A percentile compares a stretch with the other conserved stretches of the same genome.
Conservation (phyloP, 92 coral and sea anemone species). For the Epizoanthus ramosus region DNA sequence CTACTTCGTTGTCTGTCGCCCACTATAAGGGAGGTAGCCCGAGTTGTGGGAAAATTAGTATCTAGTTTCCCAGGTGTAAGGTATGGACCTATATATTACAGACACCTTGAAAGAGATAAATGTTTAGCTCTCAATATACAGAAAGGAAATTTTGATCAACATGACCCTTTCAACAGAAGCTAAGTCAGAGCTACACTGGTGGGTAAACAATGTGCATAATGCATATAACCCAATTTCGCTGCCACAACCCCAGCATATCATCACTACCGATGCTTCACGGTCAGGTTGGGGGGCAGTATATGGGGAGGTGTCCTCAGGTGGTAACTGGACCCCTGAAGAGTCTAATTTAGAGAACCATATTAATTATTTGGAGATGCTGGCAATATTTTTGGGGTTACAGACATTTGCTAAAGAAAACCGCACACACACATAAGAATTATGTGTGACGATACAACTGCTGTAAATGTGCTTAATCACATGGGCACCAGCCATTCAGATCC, state of each 20-base stretch:
- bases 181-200: slow-evolving; percentile 43
- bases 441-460: background rate
- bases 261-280: slow-evolving; percentile 54
- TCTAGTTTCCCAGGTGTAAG: slow-evolving; percentile 51
- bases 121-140: slow-evolving; percentile 26
- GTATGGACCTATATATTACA: slow-evolving; percentile 42
- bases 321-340: slow-evolving; percentile 48
- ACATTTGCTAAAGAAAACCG: slow-evolving; percentile 29
- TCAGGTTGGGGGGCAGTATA: slow-evolving; percentile 52
- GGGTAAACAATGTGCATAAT: slow-evolving; percentile 30
- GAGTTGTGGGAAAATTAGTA: slow-evolving; percentile 47
- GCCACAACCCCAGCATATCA: slow-evolving; percentile 19
- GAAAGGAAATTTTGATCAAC: slow-evolving; percentile 47
- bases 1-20: no score
- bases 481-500: no score
- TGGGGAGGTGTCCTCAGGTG: slow-evolving; percentile 27
- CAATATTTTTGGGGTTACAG: slow-evolving; percentile 32
- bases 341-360: slow-evolving; percentile 28
- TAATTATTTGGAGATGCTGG: slow-evolving; percentile 43
- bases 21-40: no score
- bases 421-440: background rate
- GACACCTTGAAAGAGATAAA: slow-evolving; percentile 57
- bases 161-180: slow-evolving; percentile 47
- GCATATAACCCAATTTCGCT: slow-evolving; percentile 37
- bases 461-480: background rate